Percentiles rank a stretch among this genome's conserved stretches.
Evolutionary conservation across 2,888 invertebrate genomes (phyloP).

Genomic region (Lochmaea capreae): DNA sequence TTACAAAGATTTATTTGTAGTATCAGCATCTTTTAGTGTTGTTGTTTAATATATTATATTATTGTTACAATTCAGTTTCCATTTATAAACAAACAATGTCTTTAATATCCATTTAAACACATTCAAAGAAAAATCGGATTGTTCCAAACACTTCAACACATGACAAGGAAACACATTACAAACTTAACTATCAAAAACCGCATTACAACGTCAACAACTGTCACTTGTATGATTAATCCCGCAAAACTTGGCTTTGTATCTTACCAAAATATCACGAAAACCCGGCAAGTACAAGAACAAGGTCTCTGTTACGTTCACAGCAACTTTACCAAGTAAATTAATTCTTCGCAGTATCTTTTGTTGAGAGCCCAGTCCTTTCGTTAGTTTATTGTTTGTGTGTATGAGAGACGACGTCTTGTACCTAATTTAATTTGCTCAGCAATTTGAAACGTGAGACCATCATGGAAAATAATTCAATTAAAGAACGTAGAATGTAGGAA

Average conservation of each 20-base stretch:
- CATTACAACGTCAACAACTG: neutral
- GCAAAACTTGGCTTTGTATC: neutral
- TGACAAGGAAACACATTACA: neutral
- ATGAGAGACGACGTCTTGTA: constrained; percentile 4
- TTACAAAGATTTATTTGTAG: too few relatives aligned
- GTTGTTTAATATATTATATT: too few relatives aligned
- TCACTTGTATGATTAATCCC: constrained; percentile 13
- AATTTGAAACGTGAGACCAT: neutral
- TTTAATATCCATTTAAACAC: neutral
- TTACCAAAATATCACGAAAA: constrained; percentile 4
- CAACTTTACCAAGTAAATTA: constrained; percentile 8
- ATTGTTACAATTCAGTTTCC: neutral
- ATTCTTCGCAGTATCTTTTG: constrained; percentile 13
- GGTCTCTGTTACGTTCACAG: neutral
- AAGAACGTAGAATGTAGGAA: neutral
- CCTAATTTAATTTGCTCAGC: constrained; percentile 4
- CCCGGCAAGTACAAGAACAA: neutral
- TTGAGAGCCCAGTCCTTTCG: constrained; percentile 1
- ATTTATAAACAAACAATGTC: neutral
- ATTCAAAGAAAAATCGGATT: neutral
- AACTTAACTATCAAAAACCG: constrained; percentile 5
- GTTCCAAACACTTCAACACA: neutral
- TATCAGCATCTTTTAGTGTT: too few relatives aligned
- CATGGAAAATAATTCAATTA: constrained; percentile 1
- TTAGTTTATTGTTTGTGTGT: constrained; percentile 8